These are phyloP conservation scores for Linnaemya vulpina DNA, from an alignment of 2,888 invertebrate species.

Conservation along the genomic window DNA sequence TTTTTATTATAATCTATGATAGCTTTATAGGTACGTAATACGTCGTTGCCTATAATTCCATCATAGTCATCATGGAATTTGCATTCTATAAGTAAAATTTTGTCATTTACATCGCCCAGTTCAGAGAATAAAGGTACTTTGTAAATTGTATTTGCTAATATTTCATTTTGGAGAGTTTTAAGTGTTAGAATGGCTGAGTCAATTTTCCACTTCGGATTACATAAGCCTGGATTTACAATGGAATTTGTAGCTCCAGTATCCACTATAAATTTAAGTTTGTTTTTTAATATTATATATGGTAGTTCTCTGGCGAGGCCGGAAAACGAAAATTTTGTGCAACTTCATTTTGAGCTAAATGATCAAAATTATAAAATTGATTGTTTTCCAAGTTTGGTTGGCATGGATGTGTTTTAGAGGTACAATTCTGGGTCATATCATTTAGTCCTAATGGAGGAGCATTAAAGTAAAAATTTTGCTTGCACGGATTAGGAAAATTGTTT, in stretches of 20 bases:
- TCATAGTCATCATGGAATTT: constrained; percentile 29
- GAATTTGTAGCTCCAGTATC: constrained; percentile 32
- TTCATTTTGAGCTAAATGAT: neutral
- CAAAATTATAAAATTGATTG: neutral
- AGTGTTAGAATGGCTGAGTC: neutral
- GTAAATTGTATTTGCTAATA: neutral
- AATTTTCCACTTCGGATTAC: constrained; percentile 12
- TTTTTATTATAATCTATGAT: constrained; percentile 34
- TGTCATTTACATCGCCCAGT: constrained; percentile 40
- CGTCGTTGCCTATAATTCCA: constrained; percentile 44
- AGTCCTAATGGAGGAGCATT: neutral
- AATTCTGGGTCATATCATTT: neutral
- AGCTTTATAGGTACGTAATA: constrained; percentile 20
- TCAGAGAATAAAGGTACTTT: constrained; percentile 9
- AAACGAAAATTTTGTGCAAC: constrained; percentile 4
- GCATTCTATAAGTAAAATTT: constrained; percentile 59
- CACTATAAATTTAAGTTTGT: neutral
- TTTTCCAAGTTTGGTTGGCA: too few relatives aligned
- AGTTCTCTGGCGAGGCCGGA: constrained; percentile 11
- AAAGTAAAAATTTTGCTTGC: neutral
- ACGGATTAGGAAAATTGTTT: neutral
- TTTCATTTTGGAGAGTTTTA: neutral
- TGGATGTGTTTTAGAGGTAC: neutral
- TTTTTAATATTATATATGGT: constrained; percentile 12
- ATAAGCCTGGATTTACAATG: neutral